Conservation (phyloP, 2,113 vertebrate species). For the Megaceryle torquata region DNA sequence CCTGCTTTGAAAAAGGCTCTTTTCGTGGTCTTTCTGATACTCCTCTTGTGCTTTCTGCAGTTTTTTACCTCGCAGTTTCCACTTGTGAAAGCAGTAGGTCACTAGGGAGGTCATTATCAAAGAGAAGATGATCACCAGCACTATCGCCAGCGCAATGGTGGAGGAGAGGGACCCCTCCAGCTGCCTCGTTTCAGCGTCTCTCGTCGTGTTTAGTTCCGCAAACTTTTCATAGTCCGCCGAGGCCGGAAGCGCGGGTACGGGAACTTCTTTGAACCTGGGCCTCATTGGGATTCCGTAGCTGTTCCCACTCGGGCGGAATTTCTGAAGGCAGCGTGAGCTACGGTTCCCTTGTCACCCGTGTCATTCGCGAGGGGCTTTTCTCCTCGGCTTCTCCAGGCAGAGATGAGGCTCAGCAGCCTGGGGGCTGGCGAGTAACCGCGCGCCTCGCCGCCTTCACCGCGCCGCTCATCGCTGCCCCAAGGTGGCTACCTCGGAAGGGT, state of each 20-base stretch:
- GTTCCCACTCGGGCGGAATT: neutral
- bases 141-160: slow-evolving; percentile 66
- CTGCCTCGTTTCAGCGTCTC: slow-evolving; percentile 35
- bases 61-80: slow-evolving; percentile 71
- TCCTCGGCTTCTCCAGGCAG: neutral
- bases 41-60: slow-evolving; percentile 75
- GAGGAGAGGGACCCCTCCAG: slow-evolving; percentile 70
- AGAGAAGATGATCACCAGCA: slow-evolving; percentile 69
- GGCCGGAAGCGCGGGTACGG: slow-evolving; percentile 33
- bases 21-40: slow-evolving; percentile 75
- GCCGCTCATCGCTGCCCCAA: neutral
- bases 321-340: neutral
- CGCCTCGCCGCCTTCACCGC: accelerated
- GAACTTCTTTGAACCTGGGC: slow-evolving; percentile 46
- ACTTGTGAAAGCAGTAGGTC: slow-evolving; percentile 78
- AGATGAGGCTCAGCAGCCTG: neutral
- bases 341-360: neutral
- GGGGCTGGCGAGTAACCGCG: accelerated
- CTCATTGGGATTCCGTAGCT: slow-evolving; percentile 51
- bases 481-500: accelerated
- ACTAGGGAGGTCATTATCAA: slow-evolving; percentile 68
- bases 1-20: slow-evolving; percentile 49
- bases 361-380: neutral
- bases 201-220: slow-evolving; percentile 46
- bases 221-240: neutral